Base-by-base conservation (phyloP, 1,140 invertebrate species). In the Magallana angulata region DNA sequence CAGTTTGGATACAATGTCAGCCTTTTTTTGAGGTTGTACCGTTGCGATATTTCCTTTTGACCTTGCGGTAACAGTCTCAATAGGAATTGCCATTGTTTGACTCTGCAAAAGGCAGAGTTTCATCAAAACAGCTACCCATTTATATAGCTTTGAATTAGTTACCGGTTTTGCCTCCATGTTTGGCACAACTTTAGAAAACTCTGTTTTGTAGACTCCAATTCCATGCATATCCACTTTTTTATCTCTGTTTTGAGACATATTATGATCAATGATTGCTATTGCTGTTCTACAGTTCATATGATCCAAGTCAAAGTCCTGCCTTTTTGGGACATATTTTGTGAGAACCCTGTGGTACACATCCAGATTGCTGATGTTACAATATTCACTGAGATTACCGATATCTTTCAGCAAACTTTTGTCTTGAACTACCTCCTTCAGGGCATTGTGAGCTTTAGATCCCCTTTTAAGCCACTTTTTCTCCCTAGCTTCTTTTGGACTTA, bases 301-400 rank as follows among this genome's bases (percentile, higher is more conserved):
- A 84, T 87, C 86, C 14, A 4, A 1, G 59, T 87, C 86, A 84
- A 87, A 87, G n/a, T 87, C 86, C 16, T 87, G 86, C 48, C 82
- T 12, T 57, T 87, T 87, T 84, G 86, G 82, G 16, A 62, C 68
- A 87, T 87, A 87, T 80, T 87, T 88, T 24, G 57, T 12, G 1
- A 88, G 9, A 7, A 88, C 36, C 8, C 83, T 85, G 18, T 87
- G 82, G 48, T 76, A 88, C 0, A 85, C 84, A n/a, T 88, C 83
- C 4, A 85, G 57, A 76, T 85, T 82, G 11, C 87, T 59, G 48
- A 83, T 88, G 56, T 88, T 83, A n/a, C 87, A 88, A 57, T 85
- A 88, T 57, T 81, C 83, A 30, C 76, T 88, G n/a, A 88, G 36
- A 5, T 85, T 58, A 48, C 36, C 36, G 2, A 48, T 57, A 59